A percentile compares a stretch with the other conserved stretches of the same genome.
phyloP scores from a whole-genome alignment of 2,113 vertebrate species.

The Poecilia latipinna region DNA sequence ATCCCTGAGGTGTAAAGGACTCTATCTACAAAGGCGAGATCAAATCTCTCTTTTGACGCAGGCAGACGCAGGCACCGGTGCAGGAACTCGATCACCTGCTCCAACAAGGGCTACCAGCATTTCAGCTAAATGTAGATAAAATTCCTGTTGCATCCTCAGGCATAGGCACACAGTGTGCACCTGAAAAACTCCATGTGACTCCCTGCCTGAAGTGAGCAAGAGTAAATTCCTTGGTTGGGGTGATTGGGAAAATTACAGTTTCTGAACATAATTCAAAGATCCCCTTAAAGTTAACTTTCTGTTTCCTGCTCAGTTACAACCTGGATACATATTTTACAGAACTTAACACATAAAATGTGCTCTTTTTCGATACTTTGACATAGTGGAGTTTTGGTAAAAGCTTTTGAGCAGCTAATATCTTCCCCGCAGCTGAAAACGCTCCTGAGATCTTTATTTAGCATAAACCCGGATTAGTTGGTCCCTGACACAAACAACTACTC shows the following conservation, averaged over 20 bases:
- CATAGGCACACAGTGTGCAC: constrained; percentile 41
- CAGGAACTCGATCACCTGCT: constrained; percentile 62
- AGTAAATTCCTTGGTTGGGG: constrained; percentile 30
- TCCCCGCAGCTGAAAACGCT: no score
- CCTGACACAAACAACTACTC: no score
- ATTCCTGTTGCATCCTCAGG: constrained; percentile 73
- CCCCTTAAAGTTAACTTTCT: constrained; percentile 47
- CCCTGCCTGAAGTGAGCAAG: constrained; percentile 12
- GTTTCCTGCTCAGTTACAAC: constrained; percentile 24
- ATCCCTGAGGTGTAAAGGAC: constrained; percentile 34
- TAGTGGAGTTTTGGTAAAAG: no score
- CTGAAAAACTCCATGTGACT: constrained; percentile 33
- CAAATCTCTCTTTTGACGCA: constrained; percentile 67
- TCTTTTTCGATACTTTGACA: neutral
- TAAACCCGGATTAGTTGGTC: no score
- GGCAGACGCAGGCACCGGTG: constrained; percentile 53
- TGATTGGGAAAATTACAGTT: constrained; percentile 9
- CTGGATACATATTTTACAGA: constrained; percentile 48
- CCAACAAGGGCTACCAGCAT: constrained; percentile 53
- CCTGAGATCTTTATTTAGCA: no score
- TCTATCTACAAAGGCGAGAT: constrained; percentile 49
- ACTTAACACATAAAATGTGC: constrained; percentile 23
- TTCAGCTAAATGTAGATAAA: constrained; percentile 65
- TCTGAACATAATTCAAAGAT: constrained; percentile 32
- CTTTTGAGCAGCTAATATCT: no score